Conservation (phyloP, 2,797 vertebrate genomes). For the Catostomus latipinnis region DNA sequence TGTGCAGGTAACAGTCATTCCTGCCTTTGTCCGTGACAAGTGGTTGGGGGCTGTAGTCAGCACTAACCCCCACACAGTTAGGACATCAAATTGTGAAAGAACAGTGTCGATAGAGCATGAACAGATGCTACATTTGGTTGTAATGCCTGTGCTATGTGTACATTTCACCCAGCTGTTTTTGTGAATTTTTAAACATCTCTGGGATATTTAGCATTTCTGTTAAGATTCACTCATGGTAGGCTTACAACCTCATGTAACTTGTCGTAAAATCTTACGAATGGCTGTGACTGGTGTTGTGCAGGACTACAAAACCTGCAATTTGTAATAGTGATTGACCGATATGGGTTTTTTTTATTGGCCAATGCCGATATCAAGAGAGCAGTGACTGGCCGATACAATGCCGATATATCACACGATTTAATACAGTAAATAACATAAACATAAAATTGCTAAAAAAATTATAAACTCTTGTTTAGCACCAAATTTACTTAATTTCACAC, state of each 20-base stretch:
- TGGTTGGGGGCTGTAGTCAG: slow-evolving; percentile 52
- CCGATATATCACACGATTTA: too few species aligned
- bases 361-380: too few species aligned
- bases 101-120: slow-evolving; percentile 56
- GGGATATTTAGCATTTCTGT: slow-evolving; percentile 37
- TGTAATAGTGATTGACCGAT: background rate
- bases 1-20: slow-evolving; percentile 66
- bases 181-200: slow-evolving; percentile 26
- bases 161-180: slow-evolving; percentile 49
- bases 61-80: slow-evolving; percentile 52
- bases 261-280: slow-evolving; percentile 33
- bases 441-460: too few species aligned
- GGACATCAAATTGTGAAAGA: slow-evolving; percentile 46
- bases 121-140: slow-evolving; percentile 50
- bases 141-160: slow-evolving; percentile 54
- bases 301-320: slow-evolving; percentile 10
- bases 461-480: too few species aligned
- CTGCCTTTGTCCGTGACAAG: slow-evolving; percentile 63
- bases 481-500: too few species aligned
- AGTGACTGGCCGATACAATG: too few species aligned
- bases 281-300: slow-evolving; percentile 35
- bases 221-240: slow-evolving; percentile 55
- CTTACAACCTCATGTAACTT: slow-evolving; percentile 52
- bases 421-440: too few species aligned
- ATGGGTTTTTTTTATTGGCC: too few species aligned